Evolutionary conservation across 2,797 vertebrate species (phyloP).

Genomic region (Brotula barbata): DNA sequence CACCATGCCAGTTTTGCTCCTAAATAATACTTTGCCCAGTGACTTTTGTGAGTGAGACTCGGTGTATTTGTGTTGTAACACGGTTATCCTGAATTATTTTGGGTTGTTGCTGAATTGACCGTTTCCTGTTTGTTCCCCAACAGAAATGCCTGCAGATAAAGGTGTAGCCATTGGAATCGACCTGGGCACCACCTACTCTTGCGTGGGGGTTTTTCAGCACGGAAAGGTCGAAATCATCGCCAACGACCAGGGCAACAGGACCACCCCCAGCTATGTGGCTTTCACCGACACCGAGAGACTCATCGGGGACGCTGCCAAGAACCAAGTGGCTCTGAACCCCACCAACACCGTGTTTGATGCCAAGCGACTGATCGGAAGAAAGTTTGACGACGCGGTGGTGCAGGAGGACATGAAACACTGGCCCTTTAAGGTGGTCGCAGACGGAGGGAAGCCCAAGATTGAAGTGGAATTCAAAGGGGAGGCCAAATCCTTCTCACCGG

Average conservation of each 20-base stretch:
- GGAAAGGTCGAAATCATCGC: constrained; percentile 81
- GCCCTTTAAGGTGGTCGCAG: constrained; percentile 82
- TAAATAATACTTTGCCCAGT: too few species aligned
- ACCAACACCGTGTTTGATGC: constrained; percentile 84
- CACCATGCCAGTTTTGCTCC: too few species aligned
- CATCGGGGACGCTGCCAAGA: constrained; percentile 83
- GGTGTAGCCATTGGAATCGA: background rate
- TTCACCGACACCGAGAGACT: constrained; percentile 83
- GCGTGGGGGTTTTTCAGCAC: constrained; percentile 44
- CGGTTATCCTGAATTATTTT: too few species aligned
- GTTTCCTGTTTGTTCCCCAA: too few species aligned
- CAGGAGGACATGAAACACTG: constrained; percentile 84
- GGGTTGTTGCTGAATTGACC: too few species aligned
- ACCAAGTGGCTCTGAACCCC: constrained; percentile 85
- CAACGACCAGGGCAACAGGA: constrained; percentile 85
- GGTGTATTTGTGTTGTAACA: too few species aligned
- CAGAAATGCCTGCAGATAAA: background rate
- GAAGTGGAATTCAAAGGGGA: constrained; percentile 83
- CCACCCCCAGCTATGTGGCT: constrained; percentile 83
- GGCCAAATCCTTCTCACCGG: constrained; percentile 79
- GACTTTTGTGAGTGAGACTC: too few species aligned
- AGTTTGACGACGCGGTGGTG: constrained; percentile 78
- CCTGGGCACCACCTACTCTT: too few species aligned
- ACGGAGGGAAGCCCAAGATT: constrained; percentile 80
- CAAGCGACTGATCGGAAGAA: constrained; percentile 83